Base-by-base conservation (phyloP, 2,113 vertebrate genomes). In the Pangasianodon gigas region DNA sequence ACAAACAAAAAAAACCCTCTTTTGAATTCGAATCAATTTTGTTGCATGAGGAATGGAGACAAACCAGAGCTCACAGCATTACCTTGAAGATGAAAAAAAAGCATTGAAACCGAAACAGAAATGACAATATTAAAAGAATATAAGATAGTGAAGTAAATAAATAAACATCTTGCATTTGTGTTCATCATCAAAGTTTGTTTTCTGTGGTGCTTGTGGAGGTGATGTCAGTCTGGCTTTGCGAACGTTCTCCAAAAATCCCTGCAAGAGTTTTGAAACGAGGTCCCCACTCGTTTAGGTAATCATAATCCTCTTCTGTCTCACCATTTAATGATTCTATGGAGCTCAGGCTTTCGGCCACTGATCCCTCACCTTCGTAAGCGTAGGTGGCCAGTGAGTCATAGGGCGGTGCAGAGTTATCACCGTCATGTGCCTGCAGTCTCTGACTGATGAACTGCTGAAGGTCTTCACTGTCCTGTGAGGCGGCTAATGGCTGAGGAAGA, bases 331-430 rank as follows among this genome's bases (percentile, higher is more conserved):
- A 98, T 90, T 97, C 97, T 93, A 99, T 97, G 26, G 98, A 98
- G 93, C 98, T 99, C 62, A 99, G 97, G 21, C 98, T 99, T 90
- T 98, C 98, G 0, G 98, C 98, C 51, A 96, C 95, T 0, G 98
- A 99, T 58, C 98, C 98, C 0, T 96, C 96, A 26, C 98, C 98
- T 94, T 99, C 98, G 18, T 99, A 99, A 46, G 98, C 98, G 19
- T 98, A 99, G 0, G 98, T 99, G 65, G 97, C 98, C 95, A 99
- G 90, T 10, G 98, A 99, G 93, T 99, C 98, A 52, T 99, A 99
- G 0, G 98, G 98, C 0, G 98, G 98, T 0, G 97, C 98, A 0
- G 95, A 91, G 54, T 96, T 97, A 95, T 99, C 98, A 4, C 88
- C 85, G 85, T 99, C 98, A 6, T 98, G 97, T 89, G 98, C 98